Conservation (phyloP, 2,113 vertebrate genomes). For the Dinomys branickii region DNA sequence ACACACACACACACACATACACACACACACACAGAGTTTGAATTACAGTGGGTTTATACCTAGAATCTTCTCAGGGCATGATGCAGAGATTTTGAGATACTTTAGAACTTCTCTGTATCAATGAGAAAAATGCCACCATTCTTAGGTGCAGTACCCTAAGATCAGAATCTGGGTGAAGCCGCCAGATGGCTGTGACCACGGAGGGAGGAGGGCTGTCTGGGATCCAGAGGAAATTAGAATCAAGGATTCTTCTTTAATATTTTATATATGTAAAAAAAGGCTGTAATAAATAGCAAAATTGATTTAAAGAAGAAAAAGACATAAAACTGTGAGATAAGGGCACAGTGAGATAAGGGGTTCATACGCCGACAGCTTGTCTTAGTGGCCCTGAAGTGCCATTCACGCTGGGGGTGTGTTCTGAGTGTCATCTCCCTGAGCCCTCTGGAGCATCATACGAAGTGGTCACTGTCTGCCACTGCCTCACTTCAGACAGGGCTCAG, state of each 20-base stretch:
- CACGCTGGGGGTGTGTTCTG: fast-evolving
- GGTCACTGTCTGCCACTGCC: neutral
- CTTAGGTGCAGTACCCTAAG: neutral
- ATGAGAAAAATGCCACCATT: neutral
- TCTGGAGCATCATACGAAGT: fast-evolving
- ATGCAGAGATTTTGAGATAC: constrained; percentile 8
- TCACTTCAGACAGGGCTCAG: neutral
- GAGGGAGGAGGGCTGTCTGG: neutral
- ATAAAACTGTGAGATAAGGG: neutral
- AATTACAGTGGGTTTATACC: neutral
- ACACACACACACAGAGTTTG: neutral
- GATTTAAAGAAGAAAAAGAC: neutral
- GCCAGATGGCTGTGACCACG: neutral
- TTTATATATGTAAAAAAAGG: neutral
- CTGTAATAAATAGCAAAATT: neutral
- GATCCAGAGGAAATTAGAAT: neutral
- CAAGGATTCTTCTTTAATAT: neutral
- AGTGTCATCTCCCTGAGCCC: neutral
- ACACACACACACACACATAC: neutral
- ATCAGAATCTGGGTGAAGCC: neutral
- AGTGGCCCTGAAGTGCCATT: fast-evolving
- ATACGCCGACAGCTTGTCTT: neutral
- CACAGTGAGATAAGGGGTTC: neutral
- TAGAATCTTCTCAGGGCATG: neutral
- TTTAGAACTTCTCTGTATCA: constrained; percentile 36